A percentile compares a stretch with the other conserved stretches of the same genome.
Evolutionary conservation across 2,797 vertebrate genomes (phyloP).

Genomic region (Arrhamphus sclerolepis): DNA sequence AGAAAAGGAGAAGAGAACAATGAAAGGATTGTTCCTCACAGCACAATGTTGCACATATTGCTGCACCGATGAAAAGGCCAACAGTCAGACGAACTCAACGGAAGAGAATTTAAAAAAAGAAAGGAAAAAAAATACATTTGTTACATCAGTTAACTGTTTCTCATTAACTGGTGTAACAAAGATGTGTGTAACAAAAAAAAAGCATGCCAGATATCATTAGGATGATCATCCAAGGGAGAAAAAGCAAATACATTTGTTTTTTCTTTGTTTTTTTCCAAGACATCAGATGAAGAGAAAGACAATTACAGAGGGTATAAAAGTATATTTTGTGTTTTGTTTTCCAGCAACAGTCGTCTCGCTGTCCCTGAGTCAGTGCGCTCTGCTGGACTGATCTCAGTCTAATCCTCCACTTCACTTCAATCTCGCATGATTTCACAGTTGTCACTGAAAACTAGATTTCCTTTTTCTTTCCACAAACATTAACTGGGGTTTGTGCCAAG

Average conservation of each 20-base stretch:
- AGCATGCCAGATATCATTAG: slow-evolving; percentile 10
- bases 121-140: too few species aligned
- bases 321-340: slow-evolving; percentile 56
- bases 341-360: slow-evolving; percentile 42
- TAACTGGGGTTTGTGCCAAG: slow-evolving; percentile 60
- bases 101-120: slow-evolving; percentile 20
- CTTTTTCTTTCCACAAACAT: slow-evolving; percentile 62
- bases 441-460: slow-evolving; percentile 68
- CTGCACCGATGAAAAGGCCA: slow-evolving; percentile 40
- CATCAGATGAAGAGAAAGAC: slow-evolving; percentile 64
- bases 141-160: too few species aligned
- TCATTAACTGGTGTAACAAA: neutral
- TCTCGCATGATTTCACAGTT: slow-evolving; percentile 80
- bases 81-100: slow-evolving; percentile 40
- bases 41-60: slow-evolving; percentile 19
- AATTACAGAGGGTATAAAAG: slow-evolving; percentile 64
- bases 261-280: slow-evolving; percentile 47
- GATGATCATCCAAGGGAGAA: slow-evolving; percentile 27
- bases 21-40: slow-evolving; percentile 47
- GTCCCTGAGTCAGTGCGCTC: slow-evolving; percentile 45
- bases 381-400: slow-evolving; percentile 50
- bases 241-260: neutral
- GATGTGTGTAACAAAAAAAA: slow-evolving; percentile 10
- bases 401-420: slow-evolving; percentile 72
- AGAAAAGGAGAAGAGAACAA: slow-evolving; percentile 26